Conservation (phyloP, 2,888 invertebrate species). For the Drosophila maculinotata region DNA sequence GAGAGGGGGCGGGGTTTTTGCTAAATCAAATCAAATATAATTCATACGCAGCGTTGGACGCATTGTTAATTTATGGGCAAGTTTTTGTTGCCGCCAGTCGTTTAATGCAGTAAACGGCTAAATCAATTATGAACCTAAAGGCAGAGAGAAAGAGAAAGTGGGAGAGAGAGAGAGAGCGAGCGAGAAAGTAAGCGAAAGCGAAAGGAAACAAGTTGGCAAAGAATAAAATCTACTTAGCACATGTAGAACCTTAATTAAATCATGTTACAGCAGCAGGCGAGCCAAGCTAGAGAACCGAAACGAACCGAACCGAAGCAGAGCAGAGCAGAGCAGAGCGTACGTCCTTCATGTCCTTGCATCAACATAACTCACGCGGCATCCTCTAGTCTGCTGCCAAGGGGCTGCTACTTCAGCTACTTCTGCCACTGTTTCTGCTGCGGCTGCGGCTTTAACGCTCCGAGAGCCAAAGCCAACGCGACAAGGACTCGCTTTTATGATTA, state of each 20-base stretch:
- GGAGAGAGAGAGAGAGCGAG: not conserved
- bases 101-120: constrained; percentile 74
- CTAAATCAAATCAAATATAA: constrained; percentile 69
- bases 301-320: too few species aligned
- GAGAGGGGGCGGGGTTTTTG: constrained; percentile 24
- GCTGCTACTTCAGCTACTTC: not conserved
- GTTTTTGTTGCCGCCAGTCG: constrained; percentile 30
- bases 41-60: constrained; percentile 56
- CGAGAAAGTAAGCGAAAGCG: too few species aligned
- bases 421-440: constrained; percentile 4
- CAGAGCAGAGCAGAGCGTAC: constrained; percentile 1
- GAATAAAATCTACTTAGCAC: constrained; percentile 79
- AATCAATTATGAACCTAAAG: constrained; percentile 67
- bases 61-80: constrained; percentile 40
- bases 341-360: constrained; percentile 52
- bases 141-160: not conserved
- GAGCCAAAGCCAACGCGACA: constrained; percentile 42
- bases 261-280: constrained; percentile 53
- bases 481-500: constrained; percentile 70
- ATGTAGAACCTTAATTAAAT: constrained; percentile 79
- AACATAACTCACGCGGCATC: constrained; percentile 54
- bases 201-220: constrained; percentile 31
- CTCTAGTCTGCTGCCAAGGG: constrained; percentile 8
- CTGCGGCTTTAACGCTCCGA: constrained; percentile 57
- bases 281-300: not conserved